Base-by-base conservation (phyloP, 2,113 vertebrate genomes). In the Chlorocebus sabaeus region DNA sequence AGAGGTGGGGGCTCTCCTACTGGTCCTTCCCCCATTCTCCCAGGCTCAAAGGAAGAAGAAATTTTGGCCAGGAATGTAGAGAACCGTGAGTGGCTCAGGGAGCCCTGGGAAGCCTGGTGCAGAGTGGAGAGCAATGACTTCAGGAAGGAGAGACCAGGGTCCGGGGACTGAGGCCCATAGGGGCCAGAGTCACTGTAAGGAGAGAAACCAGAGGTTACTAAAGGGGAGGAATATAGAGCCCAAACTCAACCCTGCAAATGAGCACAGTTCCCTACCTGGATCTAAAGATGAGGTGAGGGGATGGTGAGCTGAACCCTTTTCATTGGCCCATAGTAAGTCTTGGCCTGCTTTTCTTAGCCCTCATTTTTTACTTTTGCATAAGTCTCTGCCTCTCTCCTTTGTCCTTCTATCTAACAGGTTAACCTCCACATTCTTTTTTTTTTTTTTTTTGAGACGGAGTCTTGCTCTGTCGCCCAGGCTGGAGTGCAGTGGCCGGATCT, bases 31-130 rank as follows among this genome's bases (percentile, higher is more conserved):
- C 98, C 99, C 98, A 99, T 98, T 97, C 99, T 99, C 55, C 96
- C 94, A 61, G 89, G 78, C 81, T 97, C 97, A 84, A 99, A 99
- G 89, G 99, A 99, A 92, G 98, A 98, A 48, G 99, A 99, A 98
- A 99, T 98, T 97, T 99, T 99, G 98, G 99, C 99, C 68, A 99
- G 98, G 96, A 99, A 99, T 81, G 99, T 90, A 98, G 97, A 97
- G 91, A 55, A 97, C 38, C 1, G 88, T 52, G 95, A 94, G 48
- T 0, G 95, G 72, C 97, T 96, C 90, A 97, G 57, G 73, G 89
- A 95, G n/a, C 61, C 50, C 18, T 82, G 95, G 40, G 98, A 75
- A 78, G 90, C 94, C 83, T 92, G 94, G 83, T 97, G 93, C 96
- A 97, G 75, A n/a, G 90, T 68, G 27, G 95, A 96, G 76, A 98